Evolutionary conservation across 2,797 vertebrate genomes (phyloP), one percentile per base, ranked within the genome.

Genomic region (Epinephelus coioides): DNA sequence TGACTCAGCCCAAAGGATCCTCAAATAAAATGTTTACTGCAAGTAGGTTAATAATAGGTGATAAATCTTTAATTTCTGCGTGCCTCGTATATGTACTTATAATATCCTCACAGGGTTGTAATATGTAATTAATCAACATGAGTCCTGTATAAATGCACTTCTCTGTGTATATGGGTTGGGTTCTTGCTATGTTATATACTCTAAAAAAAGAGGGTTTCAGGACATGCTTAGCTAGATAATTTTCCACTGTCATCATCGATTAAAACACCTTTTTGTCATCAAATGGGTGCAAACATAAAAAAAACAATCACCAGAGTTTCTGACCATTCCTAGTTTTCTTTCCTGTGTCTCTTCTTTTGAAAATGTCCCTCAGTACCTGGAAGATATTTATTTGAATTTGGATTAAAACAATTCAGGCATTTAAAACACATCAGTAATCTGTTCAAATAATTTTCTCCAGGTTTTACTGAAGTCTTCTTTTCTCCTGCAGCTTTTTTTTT

Each of bases 51-150:
- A 95, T 94, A 87, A 94, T 89, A 89, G 95, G 92, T 95, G 93
- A 94, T 95, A 86, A 84, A 90, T 94, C 93, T 91, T 88, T 92
- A 14, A 95, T 96, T 96, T 97, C 95, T 96, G 93, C 94, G 95
- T 97, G 96, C 96, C 96, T 96, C 79, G 73, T 88, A 50, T 84
- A 82, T 83, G 82, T 91, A 94, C 91, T 94, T 95, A 92, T 96
- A 93, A 82, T 95, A 92, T 95, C 91, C 94, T 95, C 94, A 91
- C 95, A 96, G 95, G 91, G 95, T 96, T 96, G 94, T 94, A 90
- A 94, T 93, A 89, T 96, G 93, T 96, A 94, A 94, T 96, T 94
- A 92, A 91, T 89, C 83, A 82, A 70, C 86, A 86, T 71, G 72
- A 81, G 81, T 91, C 86, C 75, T 93, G 95, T 96, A 95, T 94